Evolutionary conservation across 1,140 invertebrate species (phyloP).

Genomic region (Zaprionus capensis): DNA sequence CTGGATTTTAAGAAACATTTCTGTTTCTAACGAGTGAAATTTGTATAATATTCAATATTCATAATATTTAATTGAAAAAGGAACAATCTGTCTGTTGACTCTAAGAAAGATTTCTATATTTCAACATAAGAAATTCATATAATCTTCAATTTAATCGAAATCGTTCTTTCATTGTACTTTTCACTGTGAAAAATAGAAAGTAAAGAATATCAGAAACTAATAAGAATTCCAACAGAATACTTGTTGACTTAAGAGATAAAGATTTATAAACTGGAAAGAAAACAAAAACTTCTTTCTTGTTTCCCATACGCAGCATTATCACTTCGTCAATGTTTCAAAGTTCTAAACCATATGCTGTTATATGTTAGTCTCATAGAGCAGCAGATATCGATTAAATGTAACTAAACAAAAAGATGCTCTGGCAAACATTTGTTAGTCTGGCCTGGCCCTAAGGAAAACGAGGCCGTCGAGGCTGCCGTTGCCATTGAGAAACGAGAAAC

Average conservation of each 20-base stretch:
- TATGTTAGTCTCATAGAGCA: not conserved
- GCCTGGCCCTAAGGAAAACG: conserved; percentile 9
- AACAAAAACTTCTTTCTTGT: not conserved
- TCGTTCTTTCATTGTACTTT: too few relatives aligned
- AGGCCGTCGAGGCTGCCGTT: conserved; percentile 1
- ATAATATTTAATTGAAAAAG: too few relatives aligned
- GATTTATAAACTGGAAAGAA: not conserved
- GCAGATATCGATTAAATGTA: not conserved
- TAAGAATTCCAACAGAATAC: too few relatives aligned
- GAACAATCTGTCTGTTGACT: too few relatives aligned
- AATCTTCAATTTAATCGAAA: too few relatives aligned
- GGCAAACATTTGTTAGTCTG: not conserved
- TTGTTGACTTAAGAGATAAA: too few relatives aligned
- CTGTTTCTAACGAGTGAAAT: too few relatives aligned
- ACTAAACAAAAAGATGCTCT: not conserved
- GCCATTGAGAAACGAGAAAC: conserved; percentile 17
- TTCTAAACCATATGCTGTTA: not conserved
- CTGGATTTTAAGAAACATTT: too few relatives aligned
- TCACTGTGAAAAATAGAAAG: too few relatives aligned
- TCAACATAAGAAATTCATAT: too few relatives aligned
- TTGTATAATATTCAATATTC: too few relatives aligned
- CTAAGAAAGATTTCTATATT: too few relatives aligned
- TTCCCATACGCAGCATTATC: not conserved
- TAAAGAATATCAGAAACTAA: not conserved
- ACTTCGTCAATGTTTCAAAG: not conserved